Conservation (phyloP, 2,113 vertebrate species). For the Aptenodytes forsteri region DNA sequence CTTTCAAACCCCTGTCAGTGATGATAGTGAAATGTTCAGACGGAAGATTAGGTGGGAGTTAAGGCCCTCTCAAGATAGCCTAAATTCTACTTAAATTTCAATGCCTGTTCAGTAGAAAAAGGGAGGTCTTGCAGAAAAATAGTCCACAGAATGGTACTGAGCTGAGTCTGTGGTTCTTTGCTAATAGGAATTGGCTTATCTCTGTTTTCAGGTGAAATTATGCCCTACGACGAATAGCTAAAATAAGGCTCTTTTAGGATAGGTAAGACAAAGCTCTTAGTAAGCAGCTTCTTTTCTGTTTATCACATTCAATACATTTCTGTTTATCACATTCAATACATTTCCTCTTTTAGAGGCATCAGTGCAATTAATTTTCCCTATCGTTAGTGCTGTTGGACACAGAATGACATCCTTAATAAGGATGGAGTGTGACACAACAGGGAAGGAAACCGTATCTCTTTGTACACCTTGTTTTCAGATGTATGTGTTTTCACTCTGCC, state of each 20-base stretch:
- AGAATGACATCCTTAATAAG: neutral
- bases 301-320: neutral
- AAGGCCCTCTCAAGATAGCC: too few relatives aligned
- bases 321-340: neutral
- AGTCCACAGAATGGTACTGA: neutral
- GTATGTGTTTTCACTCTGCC: neutral
- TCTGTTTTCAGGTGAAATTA: neutral
- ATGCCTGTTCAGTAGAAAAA: neutral
- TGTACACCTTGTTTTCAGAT: neutral
- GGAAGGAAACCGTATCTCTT: neutral
- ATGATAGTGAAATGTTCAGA: neutral
- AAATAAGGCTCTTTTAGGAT: neutral
- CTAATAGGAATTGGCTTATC: neutral
- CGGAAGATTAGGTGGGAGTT: neutral
- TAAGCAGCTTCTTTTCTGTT: neutral
- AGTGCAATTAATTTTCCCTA: neutral
- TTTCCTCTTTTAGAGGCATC: neutral
- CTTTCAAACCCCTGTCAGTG: neutral
- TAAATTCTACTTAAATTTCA: neutral
- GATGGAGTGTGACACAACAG: neutral
- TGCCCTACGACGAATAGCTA: neutral
- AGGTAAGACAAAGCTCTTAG: neutral
- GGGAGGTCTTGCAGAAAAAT: neutral
- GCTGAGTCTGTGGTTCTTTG: neutral
- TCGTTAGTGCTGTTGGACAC: neutral